Evolutionary conservation across 2,888 invertebrate species (phyloP).

Genomic region (Allacma fusca): DNA sequence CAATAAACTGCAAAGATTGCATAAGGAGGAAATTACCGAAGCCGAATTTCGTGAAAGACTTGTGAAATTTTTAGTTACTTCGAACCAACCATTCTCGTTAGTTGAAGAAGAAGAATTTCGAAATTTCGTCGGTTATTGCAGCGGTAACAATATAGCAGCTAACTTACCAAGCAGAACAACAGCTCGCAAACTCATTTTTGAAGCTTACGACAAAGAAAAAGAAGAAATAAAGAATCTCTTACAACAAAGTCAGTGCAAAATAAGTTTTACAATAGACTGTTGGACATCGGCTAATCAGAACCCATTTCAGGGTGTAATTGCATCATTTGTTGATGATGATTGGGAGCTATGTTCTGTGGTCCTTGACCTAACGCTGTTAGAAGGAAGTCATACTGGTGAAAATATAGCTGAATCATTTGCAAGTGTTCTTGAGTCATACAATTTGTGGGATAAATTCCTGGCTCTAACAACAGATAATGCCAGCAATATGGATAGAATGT

Average conservation of each 20-base stretch:
- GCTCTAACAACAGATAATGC: slow-evolving; percentile 37
- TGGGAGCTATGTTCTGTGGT: neutral
- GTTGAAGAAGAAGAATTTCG: no score
- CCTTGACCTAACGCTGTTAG: slow-evolving; percentile 16
- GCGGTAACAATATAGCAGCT: neutral
- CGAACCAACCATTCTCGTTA: no score
- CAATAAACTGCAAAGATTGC: no score
- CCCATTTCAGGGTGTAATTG: slow-evolving; percentile 2
- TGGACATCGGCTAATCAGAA: slow-evolving; percentile 10
- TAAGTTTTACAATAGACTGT: slow-evolving; percentile 10
- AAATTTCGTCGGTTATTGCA: neutral
- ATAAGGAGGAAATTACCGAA: no score
- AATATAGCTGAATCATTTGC: slow-evolving; percentile 18
- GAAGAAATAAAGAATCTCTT: no score
- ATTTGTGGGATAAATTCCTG: slow-evolving; percentile 29
- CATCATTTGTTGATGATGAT: neutral
- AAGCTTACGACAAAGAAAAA: no score
- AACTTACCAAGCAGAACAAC: neutral
- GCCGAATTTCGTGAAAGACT: no score
- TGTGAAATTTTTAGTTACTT: no score
- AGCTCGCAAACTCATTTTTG: neutral
- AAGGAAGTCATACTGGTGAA: slow-evolving; percentile 34
- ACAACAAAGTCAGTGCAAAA: no score
- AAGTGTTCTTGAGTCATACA: neutral
- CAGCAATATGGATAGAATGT: slow-evolving; percentile 29